Evolutionary conservation across 2,888 invertebrate species (phyloP).

Genomic region (Amblyteles armatorius): DNA sequence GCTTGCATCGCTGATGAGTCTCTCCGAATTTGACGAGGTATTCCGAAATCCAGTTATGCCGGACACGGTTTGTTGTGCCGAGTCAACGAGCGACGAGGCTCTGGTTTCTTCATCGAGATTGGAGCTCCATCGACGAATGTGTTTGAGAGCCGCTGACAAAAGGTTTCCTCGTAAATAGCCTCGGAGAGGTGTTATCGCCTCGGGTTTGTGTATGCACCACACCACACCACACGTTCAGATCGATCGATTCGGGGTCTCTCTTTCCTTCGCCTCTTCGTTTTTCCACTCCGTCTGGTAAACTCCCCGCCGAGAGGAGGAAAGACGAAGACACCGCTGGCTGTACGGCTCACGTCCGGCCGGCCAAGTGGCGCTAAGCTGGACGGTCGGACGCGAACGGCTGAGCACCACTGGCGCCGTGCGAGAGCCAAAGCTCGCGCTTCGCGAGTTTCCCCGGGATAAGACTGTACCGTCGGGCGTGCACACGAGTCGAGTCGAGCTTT

Average conservation of each 20-base stretch:
- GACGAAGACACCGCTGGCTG: conserved; percentile 30
- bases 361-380: not conserved
- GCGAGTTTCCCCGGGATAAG: conserved; percentile 12
- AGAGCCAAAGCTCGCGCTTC: conserved; percentile 10
- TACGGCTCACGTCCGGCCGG: conserved; percentile 8
- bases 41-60: not conserved
- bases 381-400: not conserved
- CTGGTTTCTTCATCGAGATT: not conserved
- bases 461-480: not conserved
- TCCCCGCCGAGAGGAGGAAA: not conserved
- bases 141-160: conserved; percentile 45
- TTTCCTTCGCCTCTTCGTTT: not conserved
- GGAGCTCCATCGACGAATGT: not conserved
- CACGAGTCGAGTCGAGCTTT: conserved; percentile 17
- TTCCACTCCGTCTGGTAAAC: not conserved
- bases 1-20: no score
- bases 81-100: not conserved
- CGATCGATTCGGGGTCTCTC: conserved; percentile 37
- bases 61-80: no score
- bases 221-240: conserved; percentile 38
- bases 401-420: not conserved
- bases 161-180: conserved; percentile 47
- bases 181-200: conserved; percentile 47
- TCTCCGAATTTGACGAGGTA: no score
- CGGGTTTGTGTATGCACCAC: conserved; percentile 21